Conservation (phyloP, 2,113 vertebrate species). For the Thunnus thynnus region DNA sequence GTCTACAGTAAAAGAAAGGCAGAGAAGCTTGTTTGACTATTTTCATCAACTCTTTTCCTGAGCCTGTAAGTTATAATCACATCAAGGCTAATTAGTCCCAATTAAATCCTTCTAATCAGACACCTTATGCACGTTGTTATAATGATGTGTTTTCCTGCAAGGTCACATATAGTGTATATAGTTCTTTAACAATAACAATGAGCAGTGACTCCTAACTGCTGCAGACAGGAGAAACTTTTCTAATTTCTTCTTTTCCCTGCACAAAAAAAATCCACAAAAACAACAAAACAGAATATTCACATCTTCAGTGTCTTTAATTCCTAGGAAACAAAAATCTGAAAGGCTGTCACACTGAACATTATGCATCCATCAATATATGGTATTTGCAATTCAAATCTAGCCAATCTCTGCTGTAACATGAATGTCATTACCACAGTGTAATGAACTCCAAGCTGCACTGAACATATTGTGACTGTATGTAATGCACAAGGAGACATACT, state of each 20-base stretch:
- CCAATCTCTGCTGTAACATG: background rate
- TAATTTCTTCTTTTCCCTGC: background rate
- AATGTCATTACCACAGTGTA: background rate
- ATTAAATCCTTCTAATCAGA: no score
- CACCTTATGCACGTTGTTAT: background rate
- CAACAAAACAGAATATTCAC: background rate
- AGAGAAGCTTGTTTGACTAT: background rate
- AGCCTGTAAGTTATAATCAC: background rate
- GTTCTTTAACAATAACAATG: no score
- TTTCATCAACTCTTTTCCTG: background rate
- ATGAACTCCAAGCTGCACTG: background rate
- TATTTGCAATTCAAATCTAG: background rate
- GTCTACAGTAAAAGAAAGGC: background rate
- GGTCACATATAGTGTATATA: background rate
- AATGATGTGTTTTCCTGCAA: conserved; percentile 1
- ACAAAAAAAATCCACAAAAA: background rate
- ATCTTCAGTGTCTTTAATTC: background rate
- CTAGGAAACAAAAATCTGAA: no score
- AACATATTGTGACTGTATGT: conserved; percentile 2
- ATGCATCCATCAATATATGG: background rate
- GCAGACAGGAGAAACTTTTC: background rate
- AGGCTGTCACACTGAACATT: background rate
- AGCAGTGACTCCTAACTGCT: background rate
- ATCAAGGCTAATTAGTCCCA: background rate
- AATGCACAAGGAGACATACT: conserved; percentile 2